Evolutionary conservation across 2,888 invertebrate genomes (phyloP), one percentile per base, ranked within the genome.

Genomic region (Tipula helvola): DNA sequence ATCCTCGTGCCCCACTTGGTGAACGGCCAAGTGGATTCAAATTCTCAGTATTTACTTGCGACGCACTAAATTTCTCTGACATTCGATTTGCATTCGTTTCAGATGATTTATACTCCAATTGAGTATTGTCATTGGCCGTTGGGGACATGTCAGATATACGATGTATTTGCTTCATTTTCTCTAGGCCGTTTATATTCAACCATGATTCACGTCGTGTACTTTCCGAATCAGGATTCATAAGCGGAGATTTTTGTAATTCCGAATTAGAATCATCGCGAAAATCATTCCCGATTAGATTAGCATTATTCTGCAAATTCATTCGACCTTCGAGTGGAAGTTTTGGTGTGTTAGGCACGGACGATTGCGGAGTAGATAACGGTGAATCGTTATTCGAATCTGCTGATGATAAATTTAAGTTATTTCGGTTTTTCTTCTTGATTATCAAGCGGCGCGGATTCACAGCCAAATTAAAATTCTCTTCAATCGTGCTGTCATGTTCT

Each of bases 381-480:
- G 44, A 44, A 3, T 2, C 13, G 39, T 42, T 39, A 39, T 16
- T 83, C 7, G 86, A 42, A 12, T 42, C 44, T 7, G 36, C 39
- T n/a, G 71, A 47, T 8, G 86, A 42, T 41, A 86, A 52, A 52
- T 28, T 36, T 87, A 83, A 87, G 87, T 83, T 86, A 86, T 86
- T 87, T 18, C 88, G 88, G 12, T 84, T 84, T 13, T 84, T 84
- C 84, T 84, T 84, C 10, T 88, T 93, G 93, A 97, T 92, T 3
- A 96, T 94, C 13, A 97, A 92, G 2, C 96, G 94, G 90, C 96
- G 97, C 0, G 96, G 93, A 89, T 94, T 95, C 10, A 94, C 94
- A 89, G 92, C 95, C 88, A 92, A 90, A 88, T 91, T 93, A 88
- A 93, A 92, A 89, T 92, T 93, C 88, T 93, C 93, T 87, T 94